Percentiles rank a stretch among this genome's conserved stretches.
phyloP scores from a whole-genome alignment of 2,113 vertebrate species.

The Hoplias malabaricus region DNA sequence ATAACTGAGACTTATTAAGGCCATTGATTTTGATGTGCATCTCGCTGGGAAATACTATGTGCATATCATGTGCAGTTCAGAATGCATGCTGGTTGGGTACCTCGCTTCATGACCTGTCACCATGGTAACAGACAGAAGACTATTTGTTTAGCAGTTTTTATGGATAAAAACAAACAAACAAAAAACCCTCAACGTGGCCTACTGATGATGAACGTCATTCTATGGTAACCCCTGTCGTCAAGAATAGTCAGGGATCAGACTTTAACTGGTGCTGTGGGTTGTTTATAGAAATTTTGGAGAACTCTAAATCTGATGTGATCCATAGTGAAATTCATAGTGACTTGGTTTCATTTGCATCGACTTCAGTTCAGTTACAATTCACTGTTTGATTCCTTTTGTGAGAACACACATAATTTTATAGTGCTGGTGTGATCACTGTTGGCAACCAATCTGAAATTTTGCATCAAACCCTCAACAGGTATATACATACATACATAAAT shows the following conservation, averaged over 20 bases:
- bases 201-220: not conserved
- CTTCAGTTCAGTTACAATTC: not conserved
- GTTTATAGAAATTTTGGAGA: constrained; percentile 14
- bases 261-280: not conserved
- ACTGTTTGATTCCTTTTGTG: constrained; percentile 10
- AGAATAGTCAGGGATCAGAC: constrained; percentile 5
- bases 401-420: constrained; percentile 9
- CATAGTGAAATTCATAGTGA: not conserved
- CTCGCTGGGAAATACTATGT: constrained; percentile 17
- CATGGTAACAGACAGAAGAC: constrained; percentile 40
- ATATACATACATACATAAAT: constrained; percentile 9
- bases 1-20: constrained; percentile 22
- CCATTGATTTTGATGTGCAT: constrained; percentile 20
- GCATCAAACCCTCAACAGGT: not conserved
- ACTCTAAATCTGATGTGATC: constrained; percentile 9
- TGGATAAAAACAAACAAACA: not conserved
- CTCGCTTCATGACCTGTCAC: constrained; percentile 26
- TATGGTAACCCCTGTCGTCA: not conserved
- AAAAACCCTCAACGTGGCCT: not conserved
- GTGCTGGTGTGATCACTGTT: constrained; percentile 25
- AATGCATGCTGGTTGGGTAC: constrained; percentile 31
- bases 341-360: not conserved
- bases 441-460: not conserved
- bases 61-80: constrained; percentile 29
- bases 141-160: constrained; percentile 38